Base-by-base conservation (phyloP, 2,797 vertebrate genomes). In the Helicolenus hilgendorfi region DNA sequence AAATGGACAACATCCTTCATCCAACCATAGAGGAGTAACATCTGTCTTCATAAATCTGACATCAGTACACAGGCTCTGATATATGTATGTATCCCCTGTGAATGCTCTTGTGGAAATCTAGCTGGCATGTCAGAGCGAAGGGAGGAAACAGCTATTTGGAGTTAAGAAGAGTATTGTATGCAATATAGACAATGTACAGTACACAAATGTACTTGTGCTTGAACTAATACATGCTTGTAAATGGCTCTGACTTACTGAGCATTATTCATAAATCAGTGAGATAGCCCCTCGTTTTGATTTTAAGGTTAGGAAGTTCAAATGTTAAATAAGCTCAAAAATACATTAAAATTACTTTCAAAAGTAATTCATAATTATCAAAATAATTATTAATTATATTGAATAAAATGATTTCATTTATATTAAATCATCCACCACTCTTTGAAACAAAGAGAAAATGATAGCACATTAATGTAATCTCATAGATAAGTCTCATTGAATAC, bases 1-100 rank as follows among this genome's bases (percentile, higher is more conserved):
- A 82, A 85, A 86, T 64, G 56, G 33, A 81, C 82, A 58, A 73
- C 38, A 83, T 88, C 26, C 22, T 67, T 90, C 76, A 85, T 77
- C 35, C 11, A 20, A 13, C 26, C 5, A 53, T 33, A 41, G 58
- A 63, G 6, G 63, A 68, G 67, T 70, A 55, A 59, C 35, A 75
- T 76, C 35, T 11, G 9, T 69, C 36, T 65, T 72, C 20, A 63
- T 70, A 65, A 59, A 38, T 67, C 64, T 0, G 4, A 79, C 36
- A 69, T 83, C 55, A 64, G 68, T 33, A 33, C 79, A 49, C 65
- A 31, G 45, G n/a, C 49, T 56, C 26, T 67, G 63, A 26, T 73
- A 60, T 35, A 31, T 72, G 22, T 5, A n/a, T 72, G 24, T 6
- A 18, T 65, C 49, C 24, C 31, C 3, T 15, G 26, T 76, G 41